Evolutionary conservation across 1,140 invertebrate genomes (phyloP).

Genomic region (Brachionus asplanchnoidis): DNA sequence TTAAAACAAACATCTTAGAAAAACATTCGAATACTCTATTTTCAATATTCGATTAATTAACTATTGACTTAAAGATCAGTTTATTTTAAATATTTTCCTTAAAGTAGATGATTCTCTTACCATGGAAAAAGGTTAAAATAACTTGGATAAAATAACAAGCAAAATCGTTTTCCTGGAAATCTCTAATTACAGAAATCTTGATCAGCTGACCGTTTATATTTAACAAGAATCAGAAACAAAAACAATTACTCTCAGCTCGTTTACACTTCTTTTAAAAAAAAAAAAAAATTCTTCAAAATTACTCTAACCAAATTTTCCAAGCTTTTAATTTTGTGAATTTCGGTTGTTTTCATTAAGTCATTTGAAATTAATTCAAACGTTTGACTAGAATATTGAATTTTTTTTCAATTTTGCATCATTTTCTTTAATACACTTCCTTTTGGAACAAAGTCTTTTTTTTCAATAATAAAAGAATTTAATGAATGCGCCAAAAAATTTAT

Average conservation of each 20-base stretch:
- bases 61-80: conserved; percentile 33
- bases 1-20: conserved; percentile 2
- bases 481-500: not conserved
- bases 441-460: not conserved
- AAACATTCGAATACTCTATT: not conserved
- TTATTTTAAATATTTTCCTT: conserved; percentile 24
- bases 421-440: conserved; percentile 1
- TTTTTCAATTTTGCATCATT: conserved; percentile 16
- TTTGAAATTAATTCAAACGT: not conserved
- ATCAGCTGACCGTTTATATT: conserved; percentile 13
- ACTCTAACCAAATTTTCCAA: not conserved
- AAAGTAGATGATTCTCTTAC: not conserved
- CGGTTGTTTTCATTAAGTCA: not conserved
- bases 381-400: not conserved
- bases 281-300: not conserved
- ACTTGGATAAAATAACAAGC: not conserved
- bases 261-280: not conserved
- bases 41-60: conserved; percentile 37
- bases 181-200: conserved; percentile 20
- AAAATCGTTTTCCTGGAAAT: conserved; percentile 1
- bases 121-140: conserved; percentile 29
- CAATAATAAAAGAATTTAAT: not conserved
- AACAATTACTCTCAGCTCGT: not conserved
- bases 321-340: conserved; percentile 18
- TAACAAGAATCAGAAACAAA: conserved; percentile 15